Percentiles rank a stretch among this genome's conserved stretches.
These are phyloP conservation scores for Tyria jacobaeae DNA, from an alignment of 2,888 invertebrate species.

Conservation along the genomic window DNA sequence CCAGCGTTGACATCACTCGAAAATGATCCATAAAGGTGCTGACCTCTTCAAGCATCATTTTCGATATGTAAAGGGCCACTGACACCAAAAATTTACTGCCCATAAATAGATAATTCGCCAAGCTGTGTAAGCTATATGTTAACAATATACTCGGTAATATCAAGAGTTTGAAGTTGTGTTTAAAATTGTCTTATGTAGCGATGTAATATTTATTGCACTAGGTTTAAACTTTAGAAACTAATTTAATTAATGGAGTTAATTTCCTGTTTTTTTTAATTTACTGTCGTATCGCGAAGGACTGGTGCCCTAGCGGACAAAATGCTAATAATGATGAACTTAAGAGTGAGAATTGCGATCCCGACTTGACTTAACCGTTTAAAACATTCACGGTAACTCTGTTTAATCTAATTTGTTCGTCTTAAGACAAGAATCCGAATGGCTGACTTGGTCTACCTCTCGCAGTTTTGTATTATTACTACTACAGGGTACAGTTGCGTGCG, in stretches of 20 bases:
- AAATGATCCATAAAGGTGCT: not conserved
- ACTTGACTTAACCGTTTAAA: constrained; percentile 34
- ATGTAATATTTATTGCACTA: not conserved
- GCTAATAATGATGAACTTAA: constrained; percentile 36
- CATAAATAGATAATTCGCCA: too few species aligned
- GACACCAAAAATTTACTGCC: too few species aligned
- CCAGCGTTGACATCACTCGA: not conserved
- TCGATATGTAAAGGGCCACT: too few species aligned
- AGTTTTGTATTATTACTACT: constrained; percentile 10
- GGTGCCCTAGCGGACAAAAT: constrained; percentile 1
- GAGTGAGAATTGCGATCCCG: constrained; percentile 4
- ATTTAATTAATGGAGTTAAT: not conserved
- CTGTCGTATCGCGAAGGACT: not conserved
- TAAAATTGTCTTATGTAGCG: too few species aligned
- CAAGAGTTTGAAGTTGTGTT: too few species aligned
- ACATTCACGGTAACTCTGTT: constrained; percentile 30
- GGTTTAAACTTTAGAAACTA: not conserved
- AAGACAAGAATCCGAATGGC: constrained; percentile 18
- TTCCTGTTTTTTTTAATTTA: not conserved
- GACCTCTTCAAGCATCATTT: too few species aligned
- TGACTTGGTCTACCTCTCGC: constrained; percentile 1
- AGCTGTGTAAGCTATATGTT: too few species aligned
- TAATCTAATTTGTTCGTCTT: constrained; percentile 27
- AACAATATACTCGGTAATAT: too few species aligned
- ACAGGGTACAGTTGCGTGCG: not conserved